Evolutionary conservation across 2,797 vertebrate genomes (phyloP), one percentile per base, ranked within the genome.

Genomic region (Esox masquinongy): DNA sequence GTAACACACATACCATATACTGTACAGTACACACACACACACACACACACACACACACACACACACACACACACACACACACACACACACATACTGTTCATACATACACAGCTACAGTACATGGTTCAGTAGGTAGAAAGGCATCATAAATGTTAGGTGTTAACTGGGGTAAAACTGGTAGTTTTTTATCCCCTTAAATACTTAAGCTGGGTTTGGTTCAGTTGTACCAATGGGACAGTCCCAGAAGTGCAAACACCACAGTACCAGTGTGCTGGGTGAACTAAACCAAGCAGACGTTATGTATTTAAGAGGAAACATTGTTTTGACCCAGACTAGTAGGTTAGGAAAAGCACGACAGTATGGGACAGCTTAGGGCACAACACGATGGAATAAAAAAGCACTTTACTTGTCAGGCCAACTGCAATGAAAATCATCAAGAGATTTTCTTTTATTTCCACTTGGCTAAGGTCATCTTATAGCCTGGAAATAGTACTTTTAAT

Each of bases 381-480:
- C 81, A 91, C 84, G 83, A 81, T 85, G 80, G 77, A 78, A 79
- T 26, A 70, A 73, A 61, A 76, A 81, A 53, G 74, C 72, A 81
- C 56, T 61, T 61, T 61, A 61, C 56, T 47, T 43, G n/a, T 39
- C 68, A 69, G 88, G 88, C 84, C 82, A 79, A 83, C 86, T 81
- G 74, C 85, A 87, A 79, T 78, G 83, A 83, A 88, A 81, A 88
- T 81, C 79, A 87, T 26, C n/a, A 50, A 82, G 80, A 90, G 80
- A 81, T 70, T 63, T 67, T 80, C 68, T 76, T 39, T 47, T 72
- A 70, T 87, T 82, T 81, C 75, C 56, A 79, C 74, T 74, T 76
- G 72, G 49, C 77, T 83, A 78, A 78, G 70, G 24, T 61, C 22
- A 26, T 26, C 22, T 61, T 24, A 14, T 61, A 26, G 56, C 22